Conservation (phyloP, 1,140 invertebrate genomes). For the Drosophila lacteicornis region DNA sequence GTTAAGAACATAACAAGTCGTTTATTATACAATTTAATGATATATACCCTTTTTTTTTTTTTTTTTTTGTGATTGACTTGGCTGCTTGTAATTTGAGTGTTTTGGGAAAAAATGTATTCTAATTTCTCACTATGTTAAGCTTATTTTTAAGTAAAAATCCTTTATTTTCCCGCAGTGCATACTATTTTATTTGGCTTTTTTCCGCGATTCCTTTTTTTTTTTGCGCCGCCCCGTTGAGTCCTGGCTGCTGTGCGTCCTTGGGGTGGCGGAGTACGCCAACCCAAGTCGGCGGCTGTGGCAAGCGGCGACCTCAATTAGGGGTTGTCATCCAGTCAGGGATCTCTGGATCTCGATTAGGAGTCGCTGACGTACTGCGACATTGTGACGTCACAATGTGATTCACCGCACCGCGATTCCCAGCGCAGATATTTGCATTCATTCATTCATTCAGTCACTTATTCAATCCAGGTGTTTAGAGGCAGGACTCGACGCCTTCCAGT, state of each 20-base stretch:
- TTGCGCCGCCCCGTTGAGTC: conserved; percentile 28
- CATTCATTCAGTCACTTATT: conserved; percentile 2
- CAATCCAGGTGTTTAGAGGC: conserved; percentile 51
- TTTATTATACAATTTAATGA: too few relatives aligned
- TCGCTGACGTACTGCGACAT: conserved; percentile 73
- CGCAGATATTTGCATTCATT: conserved; percentile 63
- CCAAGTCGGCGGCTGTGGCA: conserved; percentile 26
- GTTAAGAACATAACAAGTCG: too few relatives aligned
- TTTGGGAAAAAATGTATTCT: too few relatives aligned
- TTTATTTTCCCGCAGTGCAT: conserved; percentile 1
- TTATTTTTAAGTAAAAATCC: too few relatives aligned
- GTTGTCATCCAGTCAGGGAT: conserved; percentile 48
- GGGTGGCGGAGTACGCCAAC: conserved; percentile 34
- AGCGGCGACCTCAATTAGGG: conserved; percentile 68
- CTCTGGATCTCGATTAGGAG: conserved; percentile 22
- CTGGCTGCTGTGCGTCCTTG: conserved; percentile 55
- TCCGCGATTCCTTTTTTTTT: conserved; percentile 28
- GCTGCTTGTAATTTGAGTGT: too few relatives aligned
- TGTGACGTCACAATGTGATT: conserved; percentile 68
- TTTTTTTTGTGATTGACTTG: too few relatives aligned
- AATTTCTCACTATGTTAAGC: neutral
- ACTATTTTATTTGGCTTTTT: conserved; percentile 23
- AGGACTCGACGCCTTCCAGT: conserved; percentile 64
- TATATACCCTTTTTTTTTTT: too few relatives aligned
- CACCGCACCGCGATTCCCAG: conserved; percentile 23